Evolutionary conservation across 2,797 vertebrate genomes (phyloP), one percentile per base, ranked within the genome.

Genomic region (Hybognathus amarus): DNA sequence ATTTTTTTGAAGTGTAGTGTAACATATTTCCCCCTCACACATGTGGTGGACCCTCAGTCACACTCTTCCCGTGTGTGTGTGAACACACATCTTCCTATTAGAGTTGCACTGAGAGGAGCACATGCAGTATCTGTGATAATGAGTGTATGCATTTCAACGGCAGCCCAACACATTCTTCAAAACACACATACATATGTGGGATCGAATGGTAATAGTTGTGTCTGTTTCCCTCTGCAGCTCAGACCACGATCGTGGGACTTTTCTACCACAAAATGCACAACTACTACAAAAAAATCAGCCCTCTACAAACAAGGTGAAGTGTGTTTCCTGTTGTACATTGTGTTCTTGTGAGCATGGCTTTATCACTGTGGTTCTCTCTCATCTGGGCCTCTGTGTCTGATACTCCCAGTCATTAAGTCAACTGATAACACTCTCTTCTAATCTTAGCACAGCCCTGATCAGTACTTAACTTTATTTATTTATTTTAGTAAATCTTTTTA

Each of bases 181-280:
- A 36, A 75, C 77, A 54, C 64, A 75, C 78, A 45, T 56, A 68
- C 59, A 81, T 61, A 24, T 15, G 13, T 20, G 36, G 50, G 30
- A 18, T 40, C 12, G 64, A 38, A 61, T 73, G 52, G 47, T 40
- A 73, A 76, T 68, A 40, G 47, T 84, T 73, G 22, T 83, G 64
- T 20, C 7, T 18, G 80, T 68, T 88, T 87, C 22, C 88, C 82
- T 86, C 82, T 54, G 67, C 92, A 99, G 98, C 90, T 90, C 96
- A 96, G 92, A 96, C 97, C 83, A 97, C 96, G 88, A 94, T 98
- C 0, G 97, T 99, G 0, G 97, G 98, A 61, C 95, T 99, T 38
- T 94, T 96, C 22, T 99, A 99, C 92, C 97, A 97, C 83, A 96
- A 92, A 63, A 94, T 99, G 95, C 97, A 99, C 89, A 92, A 42